phyloP scores from a whole-genome alignment of 2,113 vertebrate genomes.

The Melanocharis versteri region DNA sequence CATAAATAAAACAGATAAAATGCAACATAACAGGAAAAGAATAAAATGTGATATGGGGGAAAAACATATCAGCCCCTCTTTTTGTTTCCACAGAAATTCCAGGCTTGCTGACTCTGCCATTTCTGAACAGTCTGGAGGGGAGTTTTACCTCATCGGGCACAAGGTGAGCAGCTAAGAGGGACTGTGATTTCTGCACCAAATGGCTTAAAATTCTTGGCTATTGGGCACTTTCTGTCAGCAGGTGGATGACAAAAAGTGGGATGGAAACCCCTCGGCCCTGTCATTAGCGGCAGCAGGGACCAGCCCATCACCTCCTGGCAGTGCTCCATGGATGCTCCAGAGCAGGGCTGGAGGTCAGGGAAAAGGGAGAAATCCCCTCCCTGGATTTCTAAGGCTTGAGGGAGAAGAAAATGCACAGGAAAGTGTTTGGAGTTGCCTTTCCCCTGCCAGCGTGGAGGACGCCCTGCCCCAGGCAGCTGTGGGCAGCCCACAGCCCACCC shows the following conservation, averaged over 20 bases:
- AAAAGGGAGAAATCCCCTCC: background rate
- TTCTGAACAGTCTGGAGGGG: background rate
- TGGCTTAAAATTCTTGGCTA: background rate
- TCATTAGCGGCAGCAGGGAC: background rate
- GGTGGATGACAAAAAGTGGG: background rate
- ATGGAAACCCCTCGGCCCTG: background rate
- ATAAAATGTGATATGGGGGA: background rate
- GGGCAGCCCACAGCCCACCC: background rate
- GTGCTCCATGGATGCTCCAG: background rate
- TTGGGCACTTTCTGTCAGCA: background rate
- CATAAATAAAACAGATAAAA: background rate
- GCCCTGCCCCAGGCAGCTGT: background rate
- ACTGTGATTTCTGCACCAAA: background rate
- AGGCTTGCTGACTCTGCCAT: background rate
- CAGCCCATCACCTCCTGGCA: background rate
- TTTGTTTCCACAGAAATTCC: background rate
- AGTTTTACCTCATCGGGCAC: background rate
- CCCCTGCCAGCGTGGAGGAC: rapidly evolving
- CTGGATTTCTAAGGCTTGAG: background rate
- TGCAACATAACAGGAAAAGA: background rate
- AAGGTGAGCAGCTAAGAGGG: background rate
- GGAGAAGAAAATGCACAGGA: background rate
- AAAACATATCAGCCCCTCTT: background rate
- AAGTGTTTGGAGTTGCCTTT: background rate
- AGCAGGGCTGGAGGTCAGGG: background rate